Conservation (phyloP, 2,113 vertebrate genomes). For the Burhinus oedicnemus region DNA sequence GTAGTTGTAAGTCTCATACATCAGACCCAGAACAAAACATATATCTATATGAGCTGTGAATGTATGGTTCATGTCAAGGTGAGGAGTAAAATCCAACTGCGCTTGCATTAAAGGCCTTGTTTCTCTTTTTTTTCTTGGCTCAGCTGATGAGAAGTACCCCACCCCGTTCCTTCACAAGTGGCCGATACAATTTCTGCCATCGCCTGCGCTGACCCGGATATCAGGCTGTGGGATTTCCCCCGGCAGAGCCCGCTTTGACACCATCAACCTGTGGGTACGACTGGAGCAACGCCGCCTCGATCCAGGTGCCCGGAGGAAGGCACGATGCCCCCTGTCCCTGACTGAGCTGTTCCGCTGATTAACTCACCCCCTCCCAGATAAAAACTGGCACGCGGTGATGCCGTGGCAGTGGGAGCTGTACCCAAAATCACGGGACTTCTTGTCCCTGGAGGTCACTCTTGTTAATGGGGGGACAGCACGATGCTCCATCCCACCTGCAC, state of each 20-base stretch:
- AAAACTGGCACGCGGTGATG: background rate
- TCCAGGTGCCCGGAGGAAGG: background rate
- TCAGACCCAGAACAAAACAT: background rate
- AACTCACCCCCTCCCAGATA: background rate
- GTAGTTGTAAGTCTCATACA: background rate
- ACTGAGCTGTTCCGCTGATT: background rate
- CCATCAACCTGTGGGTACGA: rapidly evolving
- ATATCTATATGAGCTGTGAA: background rate
- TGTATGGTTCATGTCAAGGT: background rate
- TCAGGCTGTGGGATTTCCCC: background rate
- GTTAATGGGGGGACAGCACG: rapidly evolving
- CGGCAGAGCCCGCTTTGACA: background rate
- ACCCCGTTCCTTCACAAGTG: background rate
- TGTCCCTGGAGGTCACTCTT: background rate
- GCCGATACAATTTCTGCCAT: background rate
- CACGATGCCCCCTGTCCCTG: background rate
- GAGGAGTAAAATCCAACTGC: background rate
- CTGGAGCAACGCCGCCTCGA: background rate
- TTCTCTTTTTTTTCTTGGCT: background rate
- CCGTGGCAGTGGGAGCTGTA: background rate
- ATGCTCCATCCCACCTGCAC: background rate
- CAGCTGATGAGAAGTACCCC: background rate
- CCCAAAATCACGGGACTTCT: background rate
- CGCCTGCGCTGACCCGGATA: background rate
- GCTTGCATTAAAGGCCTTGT: background rate